Evolutionary conservation across 2,113 vertebrate genomes (phyloP).

Genomic region (Formicarius rufipectus): DNA sequence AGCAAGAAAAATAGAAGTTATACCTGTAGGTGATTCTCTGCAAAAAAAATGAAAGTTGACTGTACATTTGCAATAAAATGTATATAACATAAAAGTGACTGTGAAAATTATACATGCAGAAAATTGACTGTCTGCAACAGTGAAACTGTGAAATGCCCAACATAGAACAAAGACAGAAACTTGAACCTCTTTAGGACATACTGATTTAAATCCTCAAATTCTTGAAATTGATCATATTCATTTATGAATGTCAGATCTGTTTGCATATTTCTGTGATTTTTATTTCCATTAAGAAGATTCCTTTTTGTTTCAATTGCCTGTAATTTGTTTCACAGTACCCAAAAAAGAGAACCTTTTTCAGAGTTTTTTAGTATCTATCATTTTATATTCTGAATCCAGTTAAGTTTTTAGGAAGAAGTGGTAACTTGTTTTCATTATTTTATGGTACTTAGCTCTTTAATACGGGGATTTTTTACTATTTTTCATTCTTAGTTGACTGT

Average conservation of each 20-base stretch:
- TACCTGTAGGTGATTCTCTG: background rate
- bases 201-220: background rate
- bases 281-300: background rate
- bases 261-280: background rate
- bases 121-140: background rate
- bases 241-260: background rate
- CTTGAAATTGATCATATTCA: background rate
- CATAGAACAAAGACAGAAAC: background rate
- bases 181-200: background rate
- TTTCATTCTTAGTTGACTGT: background rate
- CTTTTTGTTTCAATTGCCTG: background rate
- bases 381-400: background rate
- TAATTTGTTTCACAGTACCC: background rate
- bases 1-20: background rate
- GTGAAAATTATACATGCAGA: background rate
- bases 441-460: background rate
- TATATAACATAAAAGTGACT: background rate
- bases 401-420: background rate
- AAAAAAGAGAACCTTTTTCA: background rate
- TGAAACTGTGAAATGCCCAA: background rate
- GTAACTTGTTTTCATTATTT: background rate
- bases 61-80: background rate
- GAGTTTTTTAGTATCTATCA: background rate
- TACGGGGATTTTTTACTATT: background rate
- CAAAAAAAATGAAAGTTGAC: background rate